Evolutionary conservation across 2,113 vertebrate species (phyloP), one percentile per base, ranked within the genome.

Genomic region (Ailuropoda melanoleuca): DNA sequence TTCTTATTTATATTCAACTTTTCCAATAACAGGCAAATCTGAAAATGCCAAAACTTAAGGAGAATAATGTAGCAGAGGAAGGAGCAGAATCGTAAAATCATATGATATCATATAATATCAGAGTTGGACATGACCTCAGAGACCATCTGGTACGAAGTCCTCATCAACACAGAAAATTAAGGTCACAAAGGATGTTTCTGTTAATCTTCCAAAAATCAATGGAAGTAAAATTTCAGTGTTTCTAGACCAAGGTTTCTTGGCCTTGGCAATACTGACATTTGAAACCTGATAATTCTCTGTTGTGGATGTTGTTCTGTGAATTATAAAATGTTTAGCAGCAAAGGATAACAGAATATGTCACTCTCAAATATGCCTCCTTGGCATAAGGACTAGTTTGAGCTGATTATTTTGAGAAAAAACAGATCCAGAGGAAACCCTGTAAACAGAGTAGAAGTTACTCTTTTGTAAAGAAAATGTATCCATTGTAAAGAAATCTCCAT

Each of bases 1-100:
- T 96, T 97, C 43, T 77, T 91, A 93, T 90, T 93, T 97, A 90
- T 43, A 80, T 60, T 86, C 62, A 24, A 39, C 6, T 86, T 87
- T 94, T 83, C 84, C 66, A 88, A 66, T 58, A 88, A 46, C 43
- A 88, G 64, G 74, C 50, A 68, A 18, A 62, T 37, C 13, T 48
- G 10, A 55, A 29, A 31, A 17, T 74, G 60, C 26, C 55, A 80
- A 74, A 31, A 82, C 29, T 31, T 78, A 55, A 19, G n/a, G 7
- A 78, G n/a, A 74, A 50, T 64, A 43, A 68, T 8, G 50, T 72
- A 48, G 46, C 58, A 34, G 23, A 3, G 10, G 88, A 48, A 78
- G 39, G 19, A 53, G 11, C 46, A 83, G 39, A 58, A 31, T 86
- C 56, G 37, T 26, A 64, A n/a, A 58, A 31, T 64, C 21, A 23